A percentile compares a stretch with the other conserved stretches of the same genome.
phyloP scores from a whole-genome alignment of 2,888 invertebrate genomes.

The Chorisops tibialis region DNA sequence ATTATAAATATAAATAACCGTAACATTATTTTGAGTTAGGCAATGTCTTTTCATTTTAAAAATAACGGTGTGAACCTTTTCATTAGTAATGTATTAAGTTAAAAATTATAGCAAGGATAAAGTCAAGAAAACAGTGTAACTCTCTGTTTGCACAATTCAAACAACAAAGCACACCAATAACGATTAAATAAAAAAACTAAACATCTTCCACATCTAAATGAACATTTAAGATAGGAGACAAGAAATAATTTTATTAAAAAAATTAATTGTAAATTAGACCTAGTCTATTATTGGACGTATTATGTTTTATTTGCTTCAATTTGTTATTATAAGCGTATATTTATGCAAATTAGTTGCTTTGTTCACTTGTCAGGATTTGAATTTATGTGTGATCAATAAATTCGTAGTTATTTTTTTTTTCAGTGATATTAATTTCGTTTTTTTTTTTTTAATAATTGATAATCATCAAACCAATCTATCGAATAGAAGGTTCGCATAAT shows the following conservation, averaged over 20 bases:
- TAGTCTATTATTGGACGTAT: conserved; percentile 13
- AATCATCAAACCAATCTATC: too few relatives aligned
- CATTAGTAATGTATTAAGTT: not conserved
- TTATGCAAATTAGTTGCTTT: conserved; percentile 23
- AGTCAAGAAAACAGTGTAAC: conserved; percentile 17
- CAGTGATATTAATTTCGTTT: not conserved
- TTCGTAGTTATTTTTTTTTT: not conserved
- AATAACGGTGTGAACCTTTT: not conserved
- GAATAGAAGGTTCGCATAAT: conserved; percentile 3
- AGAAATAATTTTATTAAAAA: not conserved
- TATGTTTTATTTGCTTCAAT: conserved; percentile 2
- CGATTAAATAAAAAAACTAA: conserved; percentile 3
- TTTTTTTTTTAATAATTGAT: too few relatives aligned
- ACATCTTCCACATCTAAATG: conserved; percentile 15
- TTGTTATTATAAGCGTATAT: conserved; percentile 18
- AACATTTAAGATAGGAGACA: conserved; percentile 20
- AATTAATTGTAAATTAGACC: conserved; percentile 3
- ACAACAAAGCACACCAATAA: conserved; percentile 22
- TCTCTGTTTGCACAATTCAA: conserved; percentile 20
- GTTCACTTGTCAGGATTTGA: conserved; percentile 16
- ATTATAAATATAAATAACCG: too few relatives aligned
- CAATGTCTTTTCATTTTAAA: not conserved
- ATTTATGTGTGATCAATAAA: not conserved
- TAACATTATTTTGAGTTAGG: too few relatives aligned
- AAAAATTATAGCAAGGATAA: not conserved